A percentile compares a stretch with the other conserved stretches of the same genome.
These are phyloP conservation scores for Zaprionus lineosus DNA, from an alignment of 2,888 invertebrate genomes.

Conservation along the genomic window DNA sequence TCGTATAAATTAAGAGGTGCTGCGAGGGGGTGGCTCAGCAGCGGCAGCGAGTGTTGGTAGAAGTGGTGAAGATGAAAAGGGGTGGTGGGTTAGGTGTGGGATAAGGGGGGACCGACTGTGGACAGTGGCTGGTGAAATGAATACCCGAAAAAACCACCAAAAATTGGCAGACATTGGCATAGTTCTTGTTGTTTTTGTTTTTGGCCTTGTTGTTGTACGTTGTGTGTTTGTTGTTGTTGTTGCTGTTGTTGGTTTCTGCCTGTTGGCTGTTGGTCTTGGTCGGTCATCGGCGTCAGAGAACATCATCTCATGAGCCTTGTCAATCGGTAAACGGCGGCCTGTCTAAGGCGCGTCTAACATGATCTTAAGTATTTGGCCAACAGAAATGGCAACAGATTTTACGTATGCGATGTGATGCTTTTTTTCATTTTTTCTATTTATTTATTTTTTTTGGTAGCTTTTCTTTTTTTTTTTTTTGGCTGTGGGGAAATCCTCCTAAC, in stretches of 20 bases:
- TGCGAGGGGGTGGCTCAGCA: no score
- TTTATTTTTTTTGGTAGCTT: slow-evolving; percentile 10
- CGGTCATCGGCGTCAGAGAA: neutral
- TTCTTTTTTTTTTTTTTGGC: slow-evolving; percentile 16
- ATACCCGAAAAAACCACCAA: slow-evolving; percentile 63
- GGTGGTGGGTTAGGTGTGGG: neutral
- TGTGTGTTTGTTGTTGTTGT: no score
- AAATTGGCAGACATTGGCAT: slow-evolving; percentile 49
- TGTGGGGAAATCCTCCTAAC: slow-evolving; percentile 64
- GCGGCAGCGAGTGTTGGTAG: neutral
- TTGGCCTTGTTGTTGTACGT: no score
- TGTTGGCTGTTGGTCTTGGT: slow-evolving; percentile 7
- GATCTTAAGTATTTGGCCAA: slow-evolving; percentile 31
- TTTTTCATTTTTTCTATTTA: slow-evolving; percentile 6
- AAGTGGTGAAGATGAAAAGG: neutral
- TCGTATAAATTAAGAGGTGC: no score
- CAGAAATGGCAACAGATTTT: slow-evolving; percentile 68
- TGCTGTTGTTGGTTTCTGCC: no score
- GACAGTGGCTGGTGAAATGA: slow-evolving; percentile 51
- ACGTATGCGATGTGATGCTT: no score
- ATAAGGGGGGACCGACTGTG: slow-evolving; percentile 19
- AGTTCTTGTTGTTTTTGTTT: no score
- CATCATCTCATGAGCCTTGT: slow-evolving; percentile 55
- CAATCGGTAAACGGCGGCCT: slow-evolving; percentile 34
- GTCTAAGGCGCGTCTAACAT: slow-evolving; percentile 72